Evolutionary conservation across 1,140 invertebrate genomes (phyloP).

Genomic region (Eulimnadia texana): DNA sequence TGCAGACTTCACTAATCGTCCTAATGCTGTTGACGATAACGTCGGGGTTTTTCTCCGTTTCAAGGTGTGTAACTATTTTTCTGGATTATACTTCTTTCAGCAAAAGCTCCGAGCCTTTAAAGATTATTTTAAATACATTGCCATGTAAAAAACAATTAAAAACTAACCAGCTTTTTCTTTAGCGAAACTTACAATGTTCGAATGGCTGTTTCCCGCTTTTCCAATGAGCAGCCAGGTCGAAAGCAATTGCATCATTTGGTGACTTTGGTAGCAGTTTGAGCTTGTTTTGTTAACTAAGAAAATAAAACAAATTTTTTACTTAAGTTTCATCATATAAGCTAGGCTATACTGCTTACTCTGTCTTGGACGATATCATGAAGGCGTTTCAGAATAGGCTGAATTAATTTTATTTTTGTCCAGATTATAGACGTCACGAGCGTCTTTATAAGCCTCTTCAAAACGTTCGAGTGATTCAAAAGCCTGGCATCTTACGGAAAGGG

Average conservation of each 20-base stretch:
- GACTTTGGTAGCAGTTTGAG: slow-evolving; percentile 60
- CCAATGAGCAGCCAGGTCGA: slow-evolving; percentile 46
- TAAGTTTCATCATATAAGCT: background rate
- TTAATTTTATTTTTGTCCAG: slow-evolving; percentile 73
- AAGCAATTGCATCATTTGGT: slow-evolving; percentile 67
- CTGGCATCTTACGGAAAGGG: slow-evolving; percentile 77
- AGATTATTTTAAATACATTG: background rate
- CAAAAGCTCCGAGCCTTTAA: slow-evolving; percentile 46
- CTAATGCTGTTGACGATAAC: slow-evolving; percentile 44
- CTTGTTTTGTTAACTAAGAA: slow-evolving; percentile 33
- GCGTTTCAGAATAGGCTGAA: slow-evolving; percentile 54
- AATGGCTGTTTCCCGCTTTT: slow-evolving; percentile 68
- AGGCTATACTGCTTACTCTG: slow-evolving; percentile 28
- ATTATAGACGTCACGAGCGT: slow-evolving; percentile 69
- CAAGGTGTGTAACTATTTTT: slow-evolving; percentile 53
- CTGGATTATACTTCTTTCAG: slow-evolving; percentile 43
- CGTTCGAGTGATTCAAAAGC: slow-evolving; percentile 63
- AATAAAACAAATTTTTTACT: background rate
- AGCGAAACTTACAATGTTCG: slow-evolving; percentile 84
- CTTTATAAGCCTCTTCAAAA: slow-evolving; percentile 82
- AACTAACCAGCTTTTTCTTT: slow-evolving; percentile 58
- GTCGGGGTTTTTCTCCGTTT: slow-evolving; percentile 56
- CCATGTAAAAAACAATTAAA: slow-evolving; percentile 12
- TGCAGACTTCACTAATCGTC: slow-evolving; percentile 59
- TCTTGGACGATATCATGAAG: slow-evolving; percentile 66